These are phyloP conservation scores for Spea bombifrons DNA, from an alignment of 2,113 vertebrate genomes.

Conservation along the genomic window DNA sequence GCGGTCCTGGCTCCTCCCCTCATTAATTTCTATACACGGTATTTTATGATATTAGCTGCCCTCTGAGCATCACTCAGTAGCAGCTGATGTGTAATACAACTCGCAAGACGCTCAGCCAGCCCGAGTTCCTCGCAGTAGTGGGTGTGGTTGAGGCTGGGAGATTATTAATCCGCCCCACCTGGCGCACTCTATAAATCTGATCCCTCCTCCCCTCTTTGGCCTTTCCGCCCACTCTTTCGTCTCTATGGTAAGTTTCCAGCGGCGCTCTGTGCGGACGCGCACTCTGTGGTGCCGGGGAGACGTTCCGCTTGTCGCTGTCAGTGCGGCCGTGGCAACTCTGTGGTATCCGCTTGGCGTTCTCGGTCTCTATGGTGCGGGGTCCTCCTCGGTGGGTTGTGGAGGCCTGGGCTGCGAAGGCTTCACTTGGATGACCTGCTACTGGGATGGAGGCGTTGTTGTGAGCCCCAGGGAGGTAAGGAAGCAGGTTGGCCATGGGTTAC, in stretches of 20 bases:
- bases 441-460: not conserved
- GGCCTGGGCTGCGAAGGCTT: not conserved
- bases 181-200: no score
- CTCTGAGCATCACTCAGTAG: no score
- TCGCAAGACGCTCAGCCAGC: no score
- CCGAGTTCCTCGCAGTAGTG: no score
- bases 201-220: not conserved
- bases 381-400: conserved; percentile 9
- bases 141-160: no score
- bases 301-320: conserved; percentile 1
- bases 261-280: not conserved
- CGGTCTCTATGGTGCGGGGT: conserved; percentile 28
- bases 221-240: not conserved
- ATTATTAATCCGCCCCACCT: no score
- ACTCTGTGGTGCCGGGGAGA: not conserved
- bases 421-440: not conserved
- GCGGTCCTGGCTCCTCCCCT: no score
- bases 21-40: no score
- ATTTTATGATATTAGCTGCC: no score
- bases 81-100: no score
- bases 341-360: conserved; percentile 3
- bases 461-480: not conserved
- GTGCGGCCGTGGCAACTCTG: conserved; percentile 4
- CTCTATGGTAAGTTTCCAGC: not conserved
- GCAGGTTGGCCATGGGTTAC: not conserved